Evolutionary conservation across 2,797 vertebrate species (phyloP).

Genomic region (Malacoraja senta): DNA sequence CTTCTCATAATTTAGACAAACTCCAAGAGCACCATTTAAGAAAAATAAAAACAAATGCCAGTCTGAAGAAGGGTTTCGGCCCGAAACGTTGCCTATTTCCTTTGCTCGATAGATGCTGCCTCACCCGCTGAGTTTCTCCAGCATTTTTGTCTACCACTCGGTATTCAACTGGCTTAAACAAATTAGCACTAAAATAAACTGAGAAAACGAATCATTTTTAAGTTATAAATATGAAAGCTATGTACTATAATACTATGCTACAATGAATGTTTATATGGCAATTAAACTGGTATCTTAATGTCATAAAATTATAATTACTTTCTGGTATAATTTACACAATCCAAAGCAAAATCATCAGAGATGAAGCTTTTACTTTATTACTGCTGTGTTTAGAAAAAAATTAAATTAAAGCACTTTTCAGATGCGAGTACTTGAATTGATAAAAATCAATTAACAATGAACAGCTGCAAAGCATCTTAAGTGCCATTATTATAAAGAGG

Average conservation of each 20-base stretch:
- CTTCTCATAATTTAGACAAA: not conserved
- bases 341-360: conserved; percentile 1
- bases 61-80: too few relatives aligned
- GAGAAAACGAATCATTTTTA: conserved; percentile 33
- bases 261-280: conserved; percentile 31
- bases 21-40: not conserved
- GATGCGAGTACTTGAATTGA: conserved; percentile 19
- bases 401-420: conserved; percentile 9
- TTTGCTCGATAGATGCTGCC: too few relatives aligned
- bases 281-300: conserved; percentile 15
- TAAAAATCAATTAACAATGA: conserved; percentile 31
- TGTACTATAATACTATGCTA: conserved; percentile 26
- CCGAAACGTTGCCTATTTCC: too few relatives aligned
- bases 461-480: conserved; percentile 23
- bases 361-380: conserved; percentile 18
- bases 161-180: conserved; percentile 31
- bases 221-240: conserved; percentile 12
- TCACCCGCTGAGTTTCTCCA: too few relatives aligned
- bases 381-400: conserved; percentile 16
- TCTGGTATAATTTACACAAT: not conserved
- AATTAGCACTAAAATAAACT: conserved; percentile 28
- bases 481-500: not conserved
- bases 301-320: conserved; percentile 30
- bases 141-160: not conserved
- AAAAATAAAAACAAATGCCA: not conserved